These are phyloP conservation scores for Drosophila prosaltans DNA, from an alignment of 1,140 invertebrate genomes.

Conservation along the genomic window DNA sequence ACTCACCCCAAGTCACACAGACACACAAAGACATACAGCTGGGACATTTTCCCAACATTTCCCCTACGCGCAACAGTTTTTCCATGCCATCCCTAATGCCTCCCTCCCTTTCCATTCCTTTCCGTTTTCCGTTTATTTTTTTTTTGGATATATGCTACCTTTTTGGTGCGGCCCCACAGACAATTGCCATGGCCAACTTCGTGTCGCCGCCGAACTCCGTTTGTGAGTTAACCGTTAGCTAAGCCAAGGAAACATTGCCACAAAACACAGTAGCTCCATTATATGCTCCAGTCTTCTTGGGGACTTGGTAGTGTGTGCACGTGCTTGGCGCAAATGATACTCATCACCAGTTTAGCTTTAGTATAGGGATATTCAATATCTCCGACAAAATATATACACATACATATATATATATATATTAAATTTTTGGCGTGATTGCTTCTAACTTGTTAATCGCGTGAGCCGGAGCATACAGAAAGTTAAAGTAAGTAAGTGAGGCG, in stretches of 20 bases:
- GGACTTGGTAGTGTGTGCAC: conserved; percentile 73
- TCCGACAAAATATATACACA: not conserved
- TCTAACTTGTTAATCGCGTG: not conserved
- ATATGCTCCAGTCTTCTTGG: conserved; percentile 67
- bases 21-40: conserved; percentile 26
- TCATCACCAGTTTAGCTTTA: conserved; percentile 25
- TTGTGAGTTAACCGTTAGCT: conserved; percentile 47
- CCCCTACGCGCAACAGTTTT: conserved; percentile 58
- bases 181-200: conserved; percentile 39
- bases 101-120: not conserved
- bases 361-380: conserved; percentile 18
- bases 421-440: too few relatives aligned
- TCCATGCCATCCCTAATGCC: conserved; percentile 14
- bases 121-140: too few relatives aligned
- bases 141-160: conserved; percentile 33
- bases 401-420: not conserved
- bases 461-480: not conserved
- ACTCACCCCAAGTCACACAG: not conserved
- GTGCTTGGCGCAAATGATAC: conserved; percentile 46
- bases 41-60: conserved; percentile 52
- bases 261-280: conserved; percentile 26
- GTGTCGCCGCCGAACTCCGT: conserved; percentile 66
- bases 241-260: conserved; percentile 14
- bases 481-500: conserved; percentile 5
- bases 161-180: conserved; percentile 20